Conservation (phyloP, 2,888 invertebrate species). For the Parascotia fuliginaria region DNA sequence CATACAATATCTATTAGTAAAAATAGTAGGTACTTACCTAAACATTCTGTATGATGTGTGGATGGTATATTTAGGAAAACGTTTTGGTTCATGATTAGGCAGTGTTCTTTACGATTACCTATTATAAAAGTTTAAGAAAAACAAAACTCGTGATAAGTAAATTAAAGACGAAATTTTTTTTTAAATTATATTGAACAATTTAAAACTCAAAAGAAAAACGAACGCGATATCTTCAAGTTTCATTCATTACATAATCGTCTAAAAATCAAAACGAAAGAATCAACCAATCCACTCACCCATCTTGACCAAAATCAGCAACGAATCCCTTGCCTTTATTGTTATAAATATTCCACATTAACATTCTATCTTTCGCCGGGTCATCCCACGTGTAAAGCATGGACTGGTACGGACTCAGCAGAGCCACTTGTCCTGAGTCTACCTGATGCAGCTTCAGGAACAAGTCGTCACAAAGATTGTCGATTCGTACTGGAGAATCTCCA, state of each 20-base stretch:
- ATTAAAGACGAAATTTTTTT: too few species aligned
- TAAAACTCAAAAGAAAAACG: too few species aligned
- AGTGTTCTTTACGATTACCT: too few species aligned
- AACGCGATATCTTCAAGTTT: too few species aligned
- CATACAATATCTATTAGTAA: too few species aligned
- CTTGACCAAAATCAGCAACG: conserved; percentile 89
- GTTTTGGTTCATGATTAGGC: background rate
- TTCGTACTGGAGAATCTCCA: conserved; percentile 93
- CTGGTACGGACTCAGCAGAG: conserved; percentile 90
- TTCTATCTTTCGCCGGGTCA: conserved; percentile 90
- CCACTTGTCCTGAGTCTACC: conserved; percentile 83
- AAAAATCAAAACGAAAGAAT: too few species aligned
- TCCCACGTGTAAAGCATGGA: conserved; percentile 94
- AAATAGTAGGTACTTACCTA: too few species aligned
- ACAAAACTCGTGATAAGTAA: too few species aligned
- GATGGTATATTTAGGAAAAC: background rate
- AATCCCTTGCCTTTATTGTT: conserved; percentile 91
- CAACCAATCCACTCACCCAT: conserved; percentile 73
- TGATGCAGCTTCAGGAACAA: conserved; percentile 93
- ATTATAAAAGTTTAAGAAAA: too few species aligned
- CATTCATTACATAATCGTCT: too few species aligned
- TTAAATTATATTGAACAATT: too few species aligned
- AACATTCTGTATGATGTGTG: too few species aligned
- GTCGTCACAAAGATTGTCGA: conserved; percentile 94
- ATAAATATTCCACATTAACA: conserved; percentile 93